Evolutionary conservation across 2,113 vertebrate genomes (phyloP).

Genomic region (Puntigrus tetrazona): DNA sequence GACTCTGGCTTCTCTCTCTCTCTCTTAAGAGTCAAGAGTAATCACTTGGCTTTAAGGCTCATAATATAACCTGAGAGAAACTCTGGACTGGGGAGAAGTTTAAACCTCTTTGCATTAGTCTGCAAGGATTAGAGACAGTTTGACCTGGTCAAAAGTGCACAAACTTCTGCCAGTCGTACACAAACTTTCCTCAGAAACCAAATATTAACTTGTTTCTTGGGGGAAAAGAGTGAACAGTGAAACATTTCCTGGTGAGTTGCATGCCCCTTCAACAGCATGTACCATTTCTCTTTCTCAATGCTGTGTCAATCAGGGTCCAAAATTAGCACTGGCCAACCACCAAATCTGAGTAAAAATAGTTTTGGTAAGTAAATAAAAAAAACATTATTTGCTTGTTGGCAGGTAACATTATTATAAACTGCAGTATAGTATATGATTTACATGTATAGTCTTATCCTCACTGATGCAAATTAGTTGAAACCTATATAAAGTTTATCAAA

Average conservation of each 20-base stretch:
- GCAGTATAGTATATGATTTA: background rate
- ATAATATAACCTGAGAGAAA: background rate
- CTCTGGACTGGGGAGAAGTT: conserved; percentile 16
- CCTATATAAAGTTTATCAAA: background rate
- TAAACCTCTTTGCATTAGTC: conserved; percentile 22
- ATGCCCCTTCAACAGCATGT: conserved; percentile 64
- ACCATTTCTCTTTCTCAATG: conserved; percentile 15
- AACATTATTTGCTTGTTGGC: background rate
- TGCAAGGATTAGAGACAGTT: conserved; percentile 33
- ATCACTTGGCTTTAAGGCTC: background rate
- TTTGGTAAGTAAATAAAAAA: background rate
- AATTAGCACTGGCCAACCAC: background rate
- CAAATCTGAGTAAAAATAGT: background rate
- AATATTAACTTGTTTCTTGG: background rate
- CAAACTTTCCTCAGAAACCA: background rate
- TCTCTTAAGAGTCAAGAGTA: background rate
- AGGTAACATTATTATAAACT: background rate
- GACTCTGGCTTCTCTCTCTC: too few relatives aligned
- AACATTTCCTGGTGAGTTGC: conserved; percentile 67
- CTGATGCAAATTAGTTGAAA: background rate
- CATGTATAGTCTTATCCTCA: background rate
- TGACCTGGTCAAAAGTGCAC: conserved; percentile 19
- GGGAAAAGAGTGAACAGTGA: conserved; percentile 16
- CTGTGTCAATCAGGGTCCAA: conserved; percentile 8
- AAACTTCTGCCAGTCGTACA: background rate